Percentiles rank a stretch among this genome's conserved stretches.
Evolutionary conservation across 2,888 invertebrate genomes (phyloP).

Genomic region (Frankliniella intonsa): DNA sequence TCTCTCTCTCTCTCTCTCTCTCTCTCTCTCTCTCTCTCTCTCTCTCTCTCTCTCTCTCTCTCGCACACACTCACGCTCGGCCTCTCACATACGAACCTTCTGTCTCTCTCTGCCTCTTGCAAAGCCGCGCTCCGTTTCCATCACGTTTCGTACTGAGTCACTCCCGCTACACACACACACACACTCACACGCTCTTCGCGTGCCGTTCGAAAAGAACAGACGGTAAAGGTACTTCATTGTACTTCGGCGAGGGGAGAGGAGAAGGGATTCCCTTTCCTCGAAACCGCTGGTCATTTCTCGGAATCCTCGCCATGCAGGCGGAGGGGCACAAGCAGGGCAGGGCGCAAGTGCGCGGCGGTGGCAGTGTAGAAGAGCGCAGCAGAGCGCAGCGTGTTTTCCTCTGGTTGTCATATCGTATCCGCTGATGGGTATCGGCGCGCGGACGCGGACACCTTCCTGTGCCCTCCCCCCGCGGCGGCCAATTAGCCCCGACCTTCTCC

Average conservation of each 20-base stretch:
- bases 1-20: not conserved
- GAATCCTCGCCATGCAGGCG: not conserved
- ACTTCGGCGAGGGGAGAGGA: not conserved
- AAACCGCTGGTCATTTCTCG: not conserved
- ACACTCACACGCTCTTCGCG: not conserved
- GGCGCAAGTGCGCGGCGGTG: too few species aligned
- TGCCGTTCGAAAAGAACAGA: not conserved
- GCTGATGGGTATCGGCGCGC: too few species aligned
- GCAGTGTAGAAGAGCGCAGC: too few species aligned
- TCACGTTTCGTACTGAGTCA: not conserved
- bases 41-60: not conserved
- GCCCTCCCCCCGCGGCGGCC: too few species aligned
- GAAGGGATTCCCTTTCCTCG: not conserved
- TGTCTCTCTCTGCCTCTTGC: not conserved
- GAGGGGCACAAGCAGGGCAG: not conserved
- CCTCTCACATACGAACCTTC: not conserved
- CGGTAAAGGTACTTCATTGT: not conserved
- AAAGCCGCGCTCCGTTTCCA: not conserved
- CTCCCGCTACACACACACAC: not conserved
- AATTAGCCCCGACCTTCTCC: too few species aligned
- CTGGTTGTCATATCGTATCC: too few species aligned
- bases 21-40: not conserved
- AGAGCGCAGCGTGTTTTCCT: too few species aligned
- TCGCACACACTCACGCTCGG: not conserved
- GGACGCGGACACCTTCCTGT: too few species aligned